Evolutionary conservation across 1,140 invertebrate genomes (phyloP).

Genomic region (Linepithema humile): DNA sequence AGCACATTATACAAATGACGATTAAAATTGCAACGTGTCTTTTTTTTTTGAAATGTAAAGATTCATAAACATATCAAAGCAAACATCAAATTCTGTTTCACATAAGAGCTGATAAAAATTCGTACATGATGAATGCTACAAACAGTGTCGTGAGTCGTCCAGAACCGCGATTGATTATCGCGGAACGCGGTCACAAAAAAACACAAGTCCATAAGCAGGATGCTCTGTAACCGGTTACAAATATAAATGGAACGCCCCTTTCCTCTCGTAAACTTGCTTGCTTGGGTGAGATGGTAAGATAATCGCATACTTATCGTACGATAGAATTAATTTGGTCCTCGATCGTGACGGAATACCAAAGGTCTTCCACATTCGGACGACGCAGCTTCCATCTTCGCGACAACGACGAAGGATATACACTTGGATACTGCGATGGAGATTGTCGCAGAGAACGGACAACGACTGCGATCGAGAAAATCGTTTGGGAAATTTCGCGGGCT

Average conservation of each 20-base stretch:
- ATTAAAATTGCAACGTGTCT: neutral
- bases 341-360: constrained; percentile 38
- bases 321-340: constrained; percentile 49
- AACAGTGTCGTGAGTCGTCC: neutral
- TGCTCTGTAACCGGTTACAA: constrained; percentile 33
- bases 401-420: too few species aligned
- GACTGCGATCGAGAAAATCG: constrained; percentile 31
- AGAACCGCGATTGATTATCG: neutral
- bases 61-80: neutral
- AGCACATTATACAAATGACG: neutral
- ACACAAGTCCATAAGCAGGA: neutral
- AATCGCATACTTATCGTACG: constrained; percentile 29
- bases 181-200: neutral
- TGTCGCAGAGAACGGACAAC: neutral
- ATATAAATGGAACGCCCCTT: neutral
- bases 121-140: neutral
- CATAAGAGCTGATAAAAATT: neutral
- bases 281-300: neutral
- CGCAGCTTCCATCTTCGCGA: neutral
- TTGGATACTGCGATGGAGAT: neutral
- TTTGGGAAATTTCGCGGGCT: constrained; percentile 6
- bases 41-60: neutral
- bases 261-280: neutral
- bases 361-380: constrained; percentile 2
- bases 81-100: neutral